Base-by-base conservation (phyloP, 2,888 invertebrate genomes). In the Trachelus stipa region DNA sequence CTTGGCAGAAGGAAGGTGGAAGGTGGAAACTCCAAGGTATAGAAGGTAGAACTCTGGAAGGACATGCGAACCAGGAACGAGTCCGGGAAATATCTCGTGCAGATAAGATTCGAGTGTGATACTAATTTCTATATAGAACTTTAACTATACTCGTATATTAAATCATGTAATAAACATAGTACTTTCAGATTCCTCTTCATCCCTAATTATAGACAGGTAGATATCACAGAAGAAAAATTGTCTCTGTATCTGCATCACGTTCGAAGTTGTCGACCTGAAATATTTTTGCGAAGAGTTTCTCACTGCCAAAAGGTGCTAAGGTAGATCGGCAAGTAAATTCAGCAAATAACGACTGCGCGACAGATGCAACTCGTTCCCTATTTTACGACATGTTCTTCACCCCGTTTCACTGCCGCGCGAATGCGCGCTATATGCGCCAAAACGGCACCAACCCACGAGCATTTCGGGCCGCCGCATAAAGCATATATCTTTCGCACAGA, bases 41-140 rank as follows among this genome's bases (percentile, higher is more conserved):
- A 73, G 73, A 76, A 40, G 31, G 73, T 76, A 73, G 74, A 77
- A 80, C 81, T 77, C 79, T 87, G 87, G 87, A 88, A 88, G 87
- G 87, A 87, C 89, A 88, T 83, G 86, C 85, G 86, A 88, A 86
- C 86, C 87, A 88, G 88, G 86, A 88, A 87, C 87, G 87, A 87
- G 87, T 88, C 86, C 87, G 87, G 87, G 87, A 81, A 86, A 83
- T 84, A 82, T 85, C 83, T 82, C 85, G 15, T 74, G 11, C 12
- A 84, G 84, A 34, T 74, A 37, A 11, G 82, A 83, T 86, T 82
- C 82, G 85, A 84, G 86, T 87, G 86, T 86, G 89, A 89, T 89
- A 89, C 89, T 89, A 89, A 89, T 89, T 89, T 89, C 87, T 56
- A 23, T 56, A 56, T 56, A 56, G 23, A 56, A 56, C 15, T 40